phyloP scores from a whole-genome alignment of 2,797 vertebrate genomes.

The Sebastes taczanowskii region DNA sequence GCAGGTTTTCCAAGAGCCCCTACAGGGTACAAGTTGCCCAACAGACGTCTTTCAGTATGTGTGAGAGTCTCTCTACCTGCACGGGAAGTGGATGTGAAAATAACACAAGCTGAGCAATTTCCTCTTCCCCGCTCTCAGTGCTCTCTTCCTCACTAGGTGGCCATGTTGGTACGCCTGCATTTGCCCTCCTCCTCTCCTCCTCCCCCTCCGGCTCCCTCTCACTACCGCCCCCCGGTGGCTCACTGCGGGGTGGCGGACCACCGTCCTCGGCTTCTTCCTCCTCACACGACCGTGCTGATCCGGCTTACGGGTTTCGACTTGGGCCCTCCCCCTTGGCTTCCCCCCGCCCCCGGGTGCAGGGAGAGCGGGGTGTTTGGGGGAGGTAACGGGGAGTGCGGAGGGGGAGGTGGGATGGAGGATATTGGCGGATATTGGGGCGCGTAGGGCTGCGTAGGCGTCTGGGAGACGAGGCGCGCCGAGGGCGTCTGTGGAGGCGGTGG shows the following conservation, averaged over 20 bases:
- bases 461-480: constrained; percentile 79
- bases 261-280: constrained; percentile 46
- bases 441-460: constrained; percentile 81
- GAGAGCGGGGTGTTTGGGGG: constrained; percentile 81
- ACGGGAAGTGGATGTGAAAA: constrained; percentile 82
- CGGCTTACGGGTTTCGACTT: constrained; percentile 91
- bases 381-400: constrained; percentile 78
- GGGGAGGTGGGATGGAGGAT: constrained; percentile 75
- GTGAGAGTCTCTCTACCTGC: constrained; percentile 48
- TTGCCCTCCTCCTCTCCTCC: constrained; percentile 50
- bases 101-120: constrained; percentile 82
- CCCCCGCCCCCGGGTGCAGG: constrained; percentile 71
- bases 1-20: neutral
- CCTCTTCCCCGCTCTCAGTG: constrained; percentile 69
- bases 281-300: constrained; percentile 93
- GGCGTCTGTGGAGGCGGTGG: constrained; percentile 77
- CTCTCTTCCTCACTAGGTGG: constrained; percentile 56
- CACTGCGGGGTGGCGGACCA: constrained; percentile 16
- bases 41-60: neutral
- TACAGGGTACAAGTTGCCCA: neutral
- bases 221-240: constrained; percentile 57
- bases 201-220: constrained; percentile 41
- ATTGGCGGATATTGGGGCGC: constrained; percentile 76
- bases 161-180: constrained; percentile 61
- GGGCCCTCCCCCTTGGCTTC: constrained; percentile 76